phyloP scores from a whole-genome alignment of 1,140 invertebrate genomes.

The Cydia strobilella region DNA sequence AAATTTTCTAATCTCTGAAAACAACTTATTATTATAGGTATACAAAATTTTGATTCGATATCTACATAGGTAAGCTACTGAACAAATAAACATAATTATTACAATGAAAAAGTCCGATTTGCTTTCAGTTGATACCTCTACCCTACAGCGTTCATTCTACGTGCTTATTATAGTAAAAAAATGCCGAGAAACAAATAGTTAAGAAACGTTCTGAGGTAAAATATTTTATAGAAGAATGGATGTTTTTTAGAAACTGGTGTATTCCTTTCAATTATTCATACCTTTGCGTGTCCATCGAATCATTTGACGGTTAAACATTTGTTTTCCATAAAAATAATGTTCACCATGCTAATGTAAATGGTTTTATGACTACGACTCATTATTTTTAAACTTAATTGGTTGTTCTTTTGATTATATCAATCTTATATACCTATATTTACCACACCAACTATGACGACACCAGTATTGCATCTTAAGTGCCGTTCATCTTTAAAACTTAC shows the following conservation, averaged over 20 bases:
- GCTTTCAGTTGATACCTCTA: too few species aligned
- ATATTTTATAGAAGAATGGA: too few species aligned
- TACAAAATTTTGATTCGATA: too few species aligned
- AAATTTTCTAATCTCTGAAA: slow-evolving; percentile 20
- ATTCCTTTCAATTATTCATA: background rate
- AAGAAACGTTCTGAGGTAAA: too few species aligned
- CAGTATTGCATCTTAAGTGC: background rate
- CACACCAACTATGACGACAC: background rate
- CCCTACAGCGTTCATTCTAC: too few species aligned
- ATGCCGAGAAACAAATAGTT: too few species aligned
- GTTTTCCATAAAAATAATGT: slow-evolving; percentile 61
- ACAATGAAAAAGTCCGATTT: too few species aligned
- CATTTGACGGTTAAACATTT: slow-evolving; percentile 61
- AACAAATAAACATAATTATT: too few species aligned
- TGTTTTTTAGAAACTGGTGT: background rate
- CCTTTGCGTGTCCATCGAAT: slow-evolving; percentile 54
- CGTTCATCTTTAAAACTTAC: background rate
- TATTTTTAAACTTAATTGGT: slow-evolving; percentile 52
- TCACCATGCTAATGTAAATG: slow-evolving; percentile 63
- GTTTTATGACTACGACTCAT: slow-evolving; percentile 58
- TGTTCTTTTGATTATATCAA: slow-evolving; percentile 3
- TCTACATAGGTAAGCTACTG: too few species aligned
- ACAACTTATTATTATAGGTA: background rate
- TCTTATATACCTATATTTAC: background rate
- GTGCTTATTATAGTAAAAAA: too few species aligned